Base-by-base conservation (phyloP, 2,888 invertebrate species). In the Epinotia ramella region DNA sequence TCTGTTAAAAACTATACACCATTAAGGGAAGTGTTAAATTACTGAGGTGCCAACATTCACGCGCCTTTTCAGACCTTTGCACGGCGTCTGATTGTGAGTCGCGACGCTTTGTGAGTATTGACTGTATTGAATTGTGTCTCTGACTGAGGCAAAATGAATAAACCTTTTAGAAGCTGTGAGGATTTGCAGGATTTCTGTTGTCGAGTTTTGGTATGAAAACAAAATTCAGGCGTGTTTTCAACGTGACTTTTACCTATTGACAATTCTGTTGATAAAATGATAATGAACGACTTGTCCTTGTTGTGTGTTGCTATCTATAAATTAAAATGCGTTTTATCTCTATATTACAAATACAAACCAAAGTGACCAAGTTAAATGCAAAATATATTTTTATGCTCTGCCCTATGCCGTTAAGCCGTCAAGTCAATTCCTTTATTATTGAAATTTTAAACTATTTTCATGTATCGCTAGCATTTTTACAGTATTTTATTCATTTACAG, bases 51-150 rank as follows among this genome's bases (percentile, higher is more conserved):
- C 7, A 46, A 24, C 13, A 68, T 73, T 62, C 73, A 73, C 28
- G 49, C 16, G 18, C n/a, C 73, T 44, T 56, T 73, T 62, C 60
- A 73, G 67, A 44, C 12, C 66, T 66, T 57, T 66, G 59, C 60
- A 67, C 40, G 70, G 2, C 70, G 28, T 60, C 56, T 62, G 67
- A 73, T 67, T 73, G 73, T 63, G 68, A 67, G 68, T 53, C 53
- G n/a, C 57, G 64, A 46, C 72, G 16, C 67, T 73, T 73, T 68
- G 62, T 73, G 56, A n/a, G 56, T 60, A 60, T 44, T 60, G 73
- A 66, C 59, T 49, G 73, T 73, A 73, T 73, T 60, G 66, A 73
- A 73, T 73, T 73, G 73, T 67, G 73, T 60, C 33, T 18, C 73
- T 40, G 12, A 60, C 73, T 40, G 12, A 53, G 20, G 67, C 40